A percentile compares a stretch with the other conserved stretches of the same genome.
These are phyloP conservation scores for Atta cephalotes DNA, from an alignment of 1,140 invertebrate genomes.

Conservation along the genomic window DNA sequence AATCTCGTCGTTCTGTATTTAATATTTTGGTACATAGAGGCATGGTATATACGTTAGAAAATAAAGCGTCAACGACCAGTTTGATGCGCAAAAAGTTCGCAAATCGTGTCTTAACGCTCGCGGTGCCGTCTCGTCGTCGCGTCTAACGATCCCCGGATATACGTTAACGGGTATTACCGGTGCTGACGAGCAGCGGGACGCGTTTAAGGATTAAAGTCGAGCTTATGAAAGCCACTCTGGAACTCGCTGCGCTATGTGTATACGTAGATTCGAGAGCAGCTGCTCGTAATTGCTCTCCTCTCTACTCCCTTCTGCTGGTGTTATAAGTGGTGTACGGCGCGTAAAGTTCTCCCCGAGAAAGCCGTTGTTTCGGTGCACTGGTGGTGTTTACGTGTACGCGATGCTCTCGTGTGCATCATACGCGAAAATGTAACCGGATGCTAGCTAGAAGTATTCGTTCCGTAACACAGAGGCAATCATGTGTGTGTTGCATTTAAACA, in stretches of 20 bases:
- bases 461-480: no score
- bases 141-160: conserved; percentile 57
- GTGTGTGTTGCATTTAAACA: not conserved
- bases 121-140: not conserved
- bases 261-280: conserved; percentile 77
- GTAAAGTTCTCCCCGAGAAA: conserved; percentile 73
- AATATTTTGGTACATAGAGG: conserved; percentile 9
- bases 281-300: conserved; percentile 77
- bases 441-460: conserved; percentile 35
- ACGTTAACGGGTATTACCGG: conserved; percentile 68
- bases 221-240: conserved; percentile 70
- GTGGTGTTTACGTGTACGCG: conserved; percentile 37
- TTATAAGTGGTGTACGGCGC: conserved; percentile 65
- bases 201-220: conserved; percentile 77
- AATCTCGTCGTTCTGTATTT: not conserved
- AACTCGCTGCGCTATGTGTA: conserved; percentile 71
- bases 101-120: conserved; percentile 65
- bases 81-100: conserved; percentile 60
- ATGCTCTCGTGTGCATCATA: conserved; percentile 35
- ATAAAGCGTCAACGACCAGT: conserved; percentile 49
- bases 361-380: conserved; percentile 47
- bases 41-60: not conserved
- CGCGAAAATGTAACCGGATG: conserved; percentile 49
- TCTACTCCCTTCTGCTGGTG: conserved; percentile 29
- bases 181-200: conserved; percentile 66